These are phyloP conservation scores for Chloroclysta siterata DNA, from an alignment of 2,888 invertebrate species.

Conservation along the genomic window DNA sequence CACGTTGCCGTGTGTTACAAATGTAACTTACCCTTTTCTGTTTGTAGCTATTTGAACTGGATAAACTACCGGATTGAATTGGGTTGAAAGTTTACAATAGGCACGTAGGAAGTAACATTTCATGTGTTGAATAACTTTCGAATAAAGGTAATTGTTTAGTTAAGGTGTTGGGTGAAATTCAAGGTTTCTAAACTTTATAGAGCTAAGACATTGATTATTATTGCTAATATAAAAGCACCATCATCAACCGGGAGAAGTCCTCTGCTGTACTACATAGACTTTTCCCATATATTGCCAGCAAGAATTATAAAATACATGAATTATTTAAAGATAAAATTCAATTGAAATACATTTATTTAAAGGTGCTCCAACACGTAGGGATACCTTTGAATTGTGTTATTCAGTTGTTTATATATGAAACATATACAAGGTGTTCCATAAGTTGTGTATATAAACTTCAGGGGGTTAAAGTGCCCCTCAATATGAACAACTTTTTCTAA, in stretches of 20 bases:
- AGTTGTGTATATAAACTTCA: too few relatives aligned
- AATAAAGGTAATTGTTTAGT: constrained; percentile 37
- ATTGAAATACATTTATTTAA: background rate
- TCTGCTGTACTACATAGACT: too few relatives aligned
- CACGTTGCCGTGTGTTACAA: constrained; percentile 34
- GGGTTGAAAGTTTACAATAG: constrained; percentile 72
- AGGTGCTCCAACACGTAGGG: too few relatives aligned
- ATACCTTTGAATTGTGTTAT: too few relatives aligned
- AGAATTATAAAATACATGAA: too few relatives aligned
- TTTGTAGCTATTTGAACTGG: constrained; percentile 59
- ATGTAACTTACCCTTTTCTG: constrained; percentile 52
- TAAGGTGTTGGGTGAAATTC: constrained; percentile 24
- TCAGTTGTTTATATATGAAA: too few relatives aligned
- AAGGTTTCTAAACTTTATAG: constrained; percentile 13
- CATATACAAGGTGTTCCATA: too few relatives aligned
- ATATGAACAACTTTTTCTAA: too few relatives aligned
- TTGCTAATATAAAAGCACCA: background rate
- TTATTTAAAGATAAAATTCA: background rate
- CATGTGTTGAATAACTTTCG: constrained; percentile 65
- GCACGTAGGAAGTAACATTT: constrained; percentile 72
- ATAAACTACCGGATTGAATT: constrained; percentile 67
- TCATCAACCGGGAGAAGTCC: too few relatives aligned
- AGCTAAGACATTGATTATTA: background rate
- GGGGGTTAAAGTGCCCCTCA: too few relatives aligned
- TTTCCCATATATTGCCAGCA: too few relatives aligned